phyloP scores from a whole-genome alignment of 1,140 invertebrate genomes.

The Apis cerana region DNA sequence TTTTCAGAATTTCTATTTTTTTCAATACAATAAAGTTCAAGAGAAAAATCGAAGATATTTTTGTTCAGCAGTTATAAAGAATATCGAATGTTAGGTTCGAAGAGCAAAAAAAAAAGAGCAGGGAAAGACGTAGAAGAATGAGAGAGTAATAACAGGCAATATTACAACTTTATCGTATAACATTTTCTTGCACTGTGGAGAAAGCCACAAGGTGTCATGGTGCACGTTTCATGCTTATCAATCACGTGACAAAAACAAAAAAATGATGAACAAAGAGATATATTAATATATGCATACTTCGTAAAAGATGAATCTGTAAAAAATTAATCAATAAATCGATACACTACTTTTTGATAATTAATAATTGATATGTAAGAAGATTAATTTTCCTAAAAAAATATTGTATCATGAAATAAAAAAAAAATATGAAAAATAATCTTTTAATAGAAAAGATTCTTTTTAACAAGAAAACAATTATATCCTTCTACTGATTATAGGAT shows the following conservation, averaged over 20 bases:
- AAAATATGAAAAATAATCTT: too few species aligned
- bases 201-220: constrained; percentile 51
- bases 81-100: constrained; percentile 31
- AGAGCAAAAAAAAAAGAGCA: constrained; percentile 6
- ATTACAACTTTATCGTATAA: constrained; percentile 55
- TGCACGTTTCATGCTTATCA: constrained; percentile 16
- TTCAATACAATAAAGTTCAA: background rate
- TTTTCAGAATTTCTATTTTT: background rate
- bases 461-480: background rate
- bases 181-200: constrained; percentile 32
- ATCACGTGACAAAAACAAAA: constrained; percentile 13
- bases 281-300: too few species aligned
- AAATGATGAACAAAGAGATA: background rate
- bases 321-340: background rate
- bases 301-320: too few species aligned
- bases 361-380: background rate
- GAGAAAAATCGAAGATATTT: background rate
- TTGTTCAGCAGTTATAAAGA: constrained; percentile 41
- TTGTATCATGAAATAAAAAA: background rate
- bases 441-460: too few species aligned
- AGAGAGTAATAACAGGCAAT: constrained; percentile 65
- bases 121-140: constrained; percentile 45
- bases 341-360: background rate
- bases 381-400: background rate
- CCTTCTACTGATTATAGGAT: too few species aligned